These are phyloP conservation scores for Lepetodrilus schrolli DNA, from an alignment of 2,888 invertebrate genomes.

Conservation along the genomic window DNA sequence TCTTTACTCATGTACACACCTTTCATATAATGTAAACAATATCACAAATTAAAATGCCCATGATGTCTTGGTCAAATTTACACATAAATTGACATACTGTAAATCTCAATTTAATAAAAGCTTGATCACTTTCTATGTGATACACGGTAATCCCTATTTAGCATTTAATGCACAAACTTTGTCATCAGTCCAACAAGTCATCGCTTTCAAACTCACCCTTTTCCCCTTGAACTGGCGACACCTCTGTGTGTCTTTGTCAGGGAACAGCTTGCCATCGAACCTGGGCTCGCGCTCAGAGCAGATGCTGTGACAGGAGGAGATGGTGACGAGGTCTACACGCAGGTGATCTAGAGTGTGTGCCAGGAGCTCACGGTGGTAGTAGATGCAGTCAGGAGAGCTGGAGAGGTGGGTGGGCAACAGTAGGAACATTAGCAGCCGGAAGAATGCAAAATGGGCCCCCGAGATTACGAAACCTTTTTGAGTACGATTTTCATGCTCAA, in stretches of 20 bases:
- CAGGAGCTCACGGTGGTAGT: slow-evolving; percentile 88
- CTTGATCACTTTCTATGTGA: too few species aligned
- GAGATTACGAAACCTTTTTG: too few species aligned
- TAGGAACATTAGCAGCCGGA: too few species aligned
- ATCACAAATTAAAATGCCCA: not conserved
- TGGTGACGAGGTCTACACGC: slow-evolving; percentile 87
- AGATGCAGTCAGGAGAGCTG: slow-evolving; percentile 78
- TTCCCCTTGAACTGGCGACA: slow-evolving; percentile 82
- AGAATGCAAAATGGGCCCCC: too few species aligned
- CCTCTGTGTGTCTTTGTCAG: slow-evolving; percentile 81
- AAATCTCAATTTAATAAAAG: too few species aligned
- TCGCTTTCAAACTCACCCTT: slow-evolving; percentile 71
- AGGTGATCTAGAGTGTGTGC: slow-evolving; percentile 85
- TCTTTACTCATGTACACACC: too few species aligned
- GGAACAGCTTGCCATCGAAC: slow-evolving; percentile 79
- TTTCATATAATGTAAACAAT: not conserved
- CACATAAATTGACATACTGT: too few species aligned
- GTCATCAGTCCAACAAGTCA: too few species aligned
- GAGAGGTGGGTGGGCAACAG: too few species aligned
- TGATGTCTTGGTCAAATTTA: not conserved
- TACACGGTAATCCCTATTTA: too few species aligned
- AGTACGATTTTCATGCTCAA: too few species aligned
- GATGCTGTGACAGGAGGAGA: slow-evolving; percentile 87
- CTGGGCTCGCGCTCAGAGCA: slow-evolving; percentile 82
- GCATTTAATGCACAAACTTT: too few species aligned